phyloP scores from a whole-genome alignment of 2,797 vertebrate species.

The Enteromius trimaculatus region DNA sequence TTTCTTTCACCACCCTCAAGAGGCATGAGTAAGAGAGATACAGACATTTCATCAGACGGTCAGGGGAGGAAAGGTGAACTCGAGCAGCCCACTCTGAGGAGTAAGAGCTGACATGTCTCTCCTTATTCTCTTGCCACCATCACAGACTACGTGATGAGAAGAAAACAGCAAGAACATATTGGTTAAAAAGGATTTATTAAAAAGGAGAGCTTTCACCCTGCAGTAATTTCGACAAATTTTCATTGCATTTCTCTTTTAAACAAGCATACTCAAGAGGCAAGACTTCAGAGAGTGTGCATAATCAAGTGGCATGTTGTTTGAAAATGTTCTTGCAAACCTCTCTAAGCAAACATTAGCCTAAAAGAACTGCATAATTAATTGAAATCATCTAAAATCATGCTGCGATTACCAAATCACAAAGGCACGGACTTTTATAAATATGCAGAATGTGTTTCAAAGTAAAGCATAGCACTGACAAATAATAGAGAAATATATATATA shows the following conservation, averaged over 20 bases:
- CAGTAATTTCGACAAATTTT: constrained; percentile 18
- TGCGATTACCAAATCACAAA: too few relatives aligned
- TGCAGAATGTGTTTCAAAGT: neutral
- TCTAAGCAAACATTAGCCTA: neutral
- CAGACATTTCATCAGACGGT: constrained; percentile 47
- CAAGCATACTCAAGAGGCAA: neutral
- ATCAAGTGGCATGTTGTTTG: neutral
- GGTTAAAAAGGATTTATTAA: constrained; percentile 47
- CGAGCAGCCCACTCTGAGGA: constrained; percentile 38
- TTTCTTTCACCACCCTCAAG: constrained; percentile 45
- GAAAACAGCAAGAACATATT: constrained; percentile 48
- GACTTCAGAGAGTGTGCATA: neutral
- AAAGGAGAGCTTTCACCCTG: constrained; percentile 34
- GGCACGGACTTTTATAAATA: neutral
- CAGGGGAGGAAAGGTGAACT: constrained; percentile 26
- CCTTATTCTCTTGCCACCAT: constrained; percentile 9
- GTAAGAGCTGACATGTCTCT: constrained; percentile 33
- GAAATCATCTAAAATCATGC: neutral
- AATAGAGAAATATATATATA: too few relatives aligned
- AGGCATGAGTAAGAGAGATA: constrained; percentile 52
- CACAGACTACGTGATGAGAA: constrained; percentile 26
- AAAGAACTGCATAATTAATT: neutral
- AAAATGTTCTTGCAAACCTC: neutral
- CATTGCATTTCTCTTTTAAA: constrained; percentile 4
- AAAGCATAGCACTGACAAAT: neutral